Evolutionary conservation across 2,888 invertebrate genomes (phyloP).

Genomic region (Tinea trinotella): DNA sequence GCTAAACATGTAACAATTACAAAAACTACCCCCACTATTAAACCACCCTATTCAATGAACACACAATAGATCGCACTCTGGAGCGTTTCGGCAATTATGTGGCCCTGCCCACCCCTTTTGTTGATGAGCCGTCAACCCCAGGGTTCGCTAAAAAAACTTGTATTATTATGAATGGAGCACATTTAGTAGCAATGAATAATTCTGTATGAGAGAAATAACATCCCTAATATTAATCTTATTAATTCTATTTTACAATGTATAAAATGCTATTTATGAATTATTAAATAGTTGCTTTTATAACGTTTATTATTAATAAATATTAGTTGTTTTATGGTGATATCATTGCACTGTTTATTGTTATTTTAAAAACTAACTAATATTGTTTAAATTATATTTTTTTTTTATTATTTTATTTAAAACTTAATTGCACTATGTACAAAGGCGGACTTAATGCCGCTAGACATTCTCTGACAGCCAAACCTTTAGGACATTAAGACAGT

Average conservation of each 20-base stretch:
- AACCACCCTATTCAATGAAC: constrained; percentile 65
- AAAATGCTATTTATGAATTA: constrained; percentile 25
- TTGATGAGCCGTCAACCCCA: constrained; percentile 64
- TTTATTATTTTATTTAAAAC: no score
- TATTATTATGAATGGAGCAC: constrained; percentile 54
- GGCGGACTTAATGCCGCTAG: no score
- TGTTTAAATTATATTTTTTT: no score
- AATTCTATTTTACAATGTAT: constrained; percentile 43
- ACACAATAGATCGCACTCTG: constrained; percentile 65
- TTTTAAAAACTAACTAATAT: no score
- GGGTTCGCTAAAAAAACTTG: constrained; percentile 43
- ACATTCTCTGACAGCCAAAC: no score
- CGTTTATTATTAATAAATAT: no score
- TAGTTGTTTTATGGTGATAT: no score
- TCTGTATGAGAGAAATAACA: constrained; percentile 63
- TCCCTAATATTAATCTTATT: constrained; percentile 68
- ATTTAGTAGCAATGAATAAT: constrained; percentile 71
- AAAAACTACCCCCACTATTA: constrained; percentile 70
- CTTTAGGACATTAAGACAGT: no score
- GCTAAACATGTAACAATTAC: constrained; percentile 60
- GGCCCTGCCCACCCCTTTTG: constrained; percentile 71
- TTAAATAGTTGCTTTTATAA: background rate
- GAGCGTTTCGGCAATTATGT: constrained; percentile 71
- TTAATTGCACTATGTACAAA: no score
- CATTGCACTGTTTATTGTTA: no score